Percentiles rank a stretch among this genome's conserved stretches.
Conservation (phyloP, 2,888 invertebrate species). For the Pheosia gnoma region DNA sequence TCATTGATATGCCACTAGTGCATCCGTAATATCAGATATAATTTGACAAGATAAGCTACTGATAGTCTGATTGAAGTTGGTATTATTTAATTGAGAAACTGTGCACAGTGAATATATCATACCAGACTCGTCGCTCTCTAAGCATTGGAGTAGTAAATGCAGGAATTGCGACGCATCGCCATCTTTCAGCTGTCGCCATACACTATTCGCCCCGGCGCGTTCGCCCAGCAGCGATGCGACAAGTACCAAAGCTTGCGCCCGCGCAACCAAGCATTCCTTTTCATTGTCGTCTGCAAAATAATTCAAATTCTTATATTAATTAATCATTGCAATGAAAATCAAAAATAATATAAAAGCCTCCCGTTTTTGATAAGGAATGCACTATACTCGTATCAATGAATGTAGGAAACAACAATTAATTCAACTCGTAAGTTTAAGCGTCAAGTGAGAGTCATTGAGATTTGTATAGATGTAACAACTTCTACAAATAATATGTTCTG, state of each 20-base stretch:
- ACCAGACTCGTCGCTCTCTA: constrained; percentile 64
- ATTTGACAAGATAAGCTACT: constrained; percentile 1
- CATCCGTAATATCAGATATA: neutral
- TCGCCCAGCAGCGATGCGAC: constrained; percentile 57
- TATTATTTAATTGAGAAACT: neutral
- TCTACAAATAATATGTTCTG: too few species aligned
- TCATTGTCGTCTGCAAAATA: constrained; percentile 52
- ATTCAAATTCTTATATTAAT: too few species aligned
- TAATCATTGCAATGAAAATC: too few species aligned
- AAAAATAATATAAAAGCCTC: too few species aligned
- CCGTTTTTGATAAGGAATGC: too few species aligned
- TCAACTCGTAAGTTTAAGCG: too few species aligned
- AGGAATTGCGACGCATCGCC: constrained; percentile 46
- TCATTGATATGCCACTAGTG: neutral
- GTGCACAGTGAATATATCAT: constrained; percentile 12
- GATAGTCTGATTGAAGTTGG: neutral
- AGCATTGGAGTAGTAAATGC: constrained; percentile 55
- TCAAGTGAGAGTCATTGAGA: too few species aligned
- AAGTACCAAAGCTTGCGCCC: constrained; percentile 58
- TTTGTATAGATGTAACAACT: too few species aligned
- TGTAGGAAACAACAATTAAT: too few species aligned
- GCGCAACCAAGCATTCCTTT: constrained; percentile 41
- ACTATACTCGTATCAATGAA: too few species aligned
- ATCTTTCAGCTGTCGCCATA: constrained; percentile 60
- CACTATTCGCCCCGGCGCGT: constrained; percentile 49